These are phyloP conservation scores for Riparia riparia DNA, from an alignment of 2,113 vertebrate species.

Conservation along the genomic window DNA sequence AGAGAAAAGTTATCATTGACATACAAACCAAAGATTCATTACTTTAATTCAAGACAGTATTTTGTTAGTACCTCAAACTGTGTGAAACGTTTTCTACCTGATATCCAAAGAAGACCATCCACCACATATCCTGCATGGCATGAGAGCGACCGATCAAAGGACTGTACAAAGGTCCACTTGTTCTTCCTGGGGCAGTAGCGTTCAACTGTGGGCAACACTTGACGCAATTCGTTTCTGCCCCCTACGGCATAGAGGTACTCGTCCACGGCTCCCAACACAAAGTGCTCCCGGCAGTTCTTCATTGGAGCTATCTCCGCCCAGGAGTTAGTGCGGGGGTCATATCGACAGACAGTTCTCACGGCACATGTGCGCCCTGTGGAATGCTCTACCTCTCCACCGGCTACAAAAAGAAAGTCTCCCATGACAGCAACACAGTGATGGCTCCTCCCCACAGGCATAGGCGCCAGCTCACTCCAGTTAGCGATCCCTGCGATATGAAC, in stretches of 20 bases:
- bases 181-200: constrained; percentile 95
- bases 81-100: constrained; percentile 84
- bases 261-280: constrained; percentile 90
- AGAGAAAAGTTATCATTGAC: not conserved
- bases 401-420: constrained; percentile 95
- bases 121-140: constrained; percentile 96
- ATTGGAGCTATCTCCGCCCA: constrained; percentile 96
- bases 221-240: constrained; percentile 92
- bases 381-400: constrained; percentile 93
- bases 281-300: constrained; percentile 97
- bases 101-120: constrained; percentile 95
- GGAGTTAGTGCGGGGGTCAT: constrained; percentile 89
- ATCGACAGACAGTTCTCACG: constrained; percentile 91
- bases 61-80: constrained; percentile 44
- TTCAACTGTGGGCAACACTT: constrained; percentile 94
- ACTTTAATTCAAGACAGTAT: not conserved
- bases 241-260: constrained; percentile 92
- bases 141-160: constrained; percentile 95
- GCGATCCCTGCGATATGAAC: constrained; percentile 87
- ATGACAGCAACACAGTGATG: constrained; percentile 96
- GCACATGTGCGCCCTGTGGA: constrained; percentile 89
- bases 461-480: constrained; percentile 92
- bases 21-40: not conserved
- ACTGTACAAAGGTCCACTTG: constrained; percentile 95
- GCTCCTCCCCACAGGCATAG: constrained; percentile 92